These are phyloP conservation scores for Vespertilio murinus DNA, from an alignment of 2,797 vertebrate genomes.

Conservation along the genomic window DNA sequence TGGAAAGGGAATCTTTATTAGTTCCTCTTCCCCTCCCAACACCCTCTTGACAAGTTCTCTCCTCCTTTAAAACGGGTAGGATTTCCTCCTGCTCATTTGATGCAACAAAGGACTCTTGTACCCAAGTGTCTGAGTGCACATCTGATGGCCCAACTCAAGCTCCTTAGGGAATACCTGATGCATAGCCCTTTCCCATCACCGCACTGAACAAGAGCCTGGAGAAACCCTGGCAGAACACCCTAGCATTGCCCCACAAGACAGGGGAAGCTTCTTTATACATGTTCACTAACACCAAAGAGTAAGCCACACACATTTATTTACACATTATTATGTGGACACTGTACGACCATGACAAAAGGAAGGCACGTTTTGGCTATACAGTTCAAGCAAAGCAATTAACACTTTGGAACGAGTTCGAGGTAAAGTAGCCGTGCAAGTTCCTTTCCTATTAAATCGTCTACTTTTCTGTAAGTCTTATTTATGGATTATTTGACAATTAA, in stretches of 20 bases:
- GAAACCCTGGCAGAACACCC: neutral
- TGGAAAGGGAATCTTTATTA: slow-evolving; percentile 75
- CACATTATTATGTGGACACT: neutral
- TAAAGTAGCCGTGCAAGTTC: neutral
- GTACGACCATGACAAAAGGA: neutral
- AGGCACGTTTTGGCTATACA: neutral
- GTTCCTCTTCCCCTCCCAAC: neutral
- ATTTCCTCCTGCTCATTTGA: neutral
- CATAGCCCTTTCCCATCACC: neutral
- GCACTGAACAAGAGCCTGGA: neutral
- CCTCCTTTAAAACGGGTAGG: neutral
- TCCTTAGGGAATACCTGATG: neutral
- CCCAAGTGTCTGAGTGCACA: too few relatives aligned
- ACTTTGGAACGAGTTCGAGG: neutral
- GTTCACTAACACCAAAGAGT: neutral
- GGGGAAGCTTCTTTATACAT: neutral
- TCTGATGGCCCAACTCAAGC: neutral
- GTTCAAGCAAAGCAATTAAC: neutral
- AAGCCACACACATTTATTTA: neutral
- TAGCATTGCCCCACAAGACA: neutral
- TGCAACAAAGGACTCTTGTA: neutral
- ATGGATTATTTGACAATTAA: slow-evolving; percentile 6
- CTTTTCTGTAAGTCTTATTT: neutral
- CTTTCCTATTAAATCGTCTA: neutral
- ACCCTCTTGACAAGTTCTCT: neutral